A percentile compares a stretch with the other conserved stretches of the same genome.
These are phyloP conservation scores for Microcebus tavaratra DNA, from an alignment of 2,113 vertebrate species.

Conservation along the genomic window DNA sequence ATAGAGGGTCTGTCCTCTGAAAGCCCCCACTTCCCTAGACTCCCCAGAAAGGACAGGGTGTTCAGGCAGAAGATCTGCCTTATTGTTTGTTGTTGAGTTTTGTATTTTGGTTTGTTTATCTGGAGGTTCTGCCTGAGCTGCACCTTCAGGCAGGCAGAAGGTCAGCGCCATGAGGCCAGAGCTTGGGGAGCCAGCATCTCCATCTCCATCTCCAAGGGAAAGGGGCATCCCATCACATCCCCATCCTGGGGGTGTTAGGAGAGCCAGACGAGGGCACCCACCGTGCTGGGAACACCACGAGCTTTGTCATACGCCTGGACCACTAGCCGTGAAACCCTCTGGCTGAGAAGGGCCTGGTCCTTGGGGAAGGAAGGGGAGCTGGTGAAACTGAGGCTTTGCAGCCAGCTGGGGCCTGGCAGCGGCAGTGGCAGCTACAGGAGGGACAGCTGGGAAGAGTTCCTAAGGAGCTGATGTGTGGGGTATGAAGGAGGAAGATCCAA, in stretches of 20 bases:
- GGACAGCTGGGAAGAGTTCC: background rate
- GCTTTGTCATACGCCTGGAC: background rate
- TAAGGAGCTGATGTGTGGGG: background rate
- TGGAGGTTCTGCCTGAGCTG: background rate
- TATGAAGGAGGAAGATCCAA: background rate
- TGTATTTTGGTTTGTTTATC: background rate
- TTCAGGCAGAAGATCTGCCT: background rate
- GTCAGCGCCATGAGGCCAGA: background rate
- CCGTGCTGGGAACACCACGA: background rate
- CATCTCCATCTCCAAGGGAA: rapidly evolving
- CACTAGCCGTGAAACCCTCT: background rate
- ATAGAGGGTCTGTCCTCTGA: background rate
- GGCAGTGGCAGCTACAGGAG: background rate
- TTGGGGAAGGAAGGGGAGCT: background rate
- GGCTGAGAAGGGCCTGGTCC: background rate
- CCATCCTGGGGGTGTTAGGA: background rate
- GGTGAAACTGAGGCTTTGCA: background rate
- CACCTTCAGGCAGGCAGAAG: background rate
- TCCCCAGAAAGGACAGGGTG: background rate
- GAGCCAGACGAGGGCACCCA: background rate
- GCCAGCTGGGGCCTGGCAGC: background rate
- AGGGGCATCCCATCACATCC: background rate
- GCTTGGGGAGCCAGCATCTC: background rate
- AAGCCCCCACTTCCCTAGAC: background rate
- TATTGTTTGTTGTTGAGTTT: background rate